Evolutionary conservation across 2,797 vertebrate genomes (phyloP).

Genomic region (Phylloscopus collybita): DNA sequence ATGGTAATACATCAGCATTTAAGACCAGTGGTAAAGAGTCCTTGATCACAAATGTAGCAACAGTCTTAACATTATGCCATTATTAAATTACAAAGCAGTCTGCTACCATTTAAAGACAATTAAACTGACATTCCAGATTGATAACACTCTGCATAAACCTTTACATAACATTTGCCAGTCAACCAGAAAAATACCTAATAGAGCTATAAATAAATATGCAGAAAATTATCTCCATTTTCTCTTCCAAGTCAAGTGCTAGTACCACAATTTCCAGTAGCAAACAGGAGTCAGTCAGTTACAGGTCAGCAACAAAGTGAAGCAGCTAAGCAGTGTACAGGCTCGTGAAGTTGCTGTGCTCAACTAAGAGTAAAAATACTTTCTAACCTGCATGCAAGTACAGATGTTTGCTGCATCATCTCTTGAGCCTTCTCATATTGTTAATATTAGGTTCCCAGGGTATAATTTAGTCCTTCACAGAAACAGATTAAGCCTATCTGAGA

Average conservation of each 20-base stretch:
- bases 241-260: not conserved
- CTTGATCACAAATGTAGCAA: not conserved
- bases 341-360: not conserved
- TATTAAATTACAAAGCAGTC: conserved; percentile 38
- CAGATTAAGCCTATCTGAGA: not conserved
- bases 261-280: not conserved
- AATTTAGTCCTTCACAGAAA: not conserved
- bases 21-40: conserved; percentile 6
- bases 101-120: not conserved
- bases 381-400: not conserved
- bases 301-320: not conserved
- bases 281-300: not conserved
- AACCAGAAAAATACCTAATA: not conserved
- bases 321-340: not conserved
- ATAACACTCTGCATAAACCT: not conserved
- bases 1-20: not conserved
- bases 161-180: not conserved
- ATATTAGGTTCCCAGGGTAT: not conserved
- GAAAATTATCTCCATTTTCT: not conserved
- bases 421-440: not conserved
- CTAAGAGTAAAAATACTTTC: not conserved
- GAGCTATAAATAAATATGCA: not conserved
- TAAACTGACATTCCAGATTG: not conserved
- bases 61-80: not conserved
- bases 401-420: not conserved